Evolutionary conservation across 2,113 vertebrate species (phyloP), one percentile per base, ranked within the genome.

Genomic region (Thymallus thymallus): DNA sequence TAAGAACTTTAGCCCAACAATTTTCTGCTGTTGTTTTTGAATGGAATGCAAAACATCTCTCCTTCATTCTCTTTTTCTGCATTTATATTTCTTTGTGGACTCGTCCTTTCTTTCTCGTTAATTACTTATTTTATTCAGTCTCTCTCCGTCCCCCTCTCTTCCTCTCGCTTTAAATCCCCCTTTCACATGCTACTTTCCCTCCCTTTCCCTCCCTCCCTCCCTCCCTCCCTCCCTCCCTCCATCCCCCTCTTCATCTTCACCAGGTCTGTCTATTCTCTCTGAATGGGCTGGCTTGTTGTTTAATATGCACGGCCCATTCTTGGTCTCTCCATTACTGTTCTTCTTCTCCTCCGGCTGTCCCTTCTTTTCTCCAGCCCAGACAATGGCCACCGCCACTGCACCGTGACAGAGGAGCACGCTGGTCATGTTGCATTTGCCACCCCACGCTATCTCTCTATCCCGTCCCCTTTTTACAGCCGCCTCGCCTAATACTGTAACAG

Each of bases 361-460:
- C 88, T 41, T 41, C 92, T 82, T 90, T 93, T 91, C 89, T 90
- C 81, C 4, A 58, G 80, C 76, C 82, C 87, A 87, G 87, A 92
- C 94, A 94, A 92, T 84, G 90, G 86, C 86, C 86, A 18, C 14
- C 14, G 14, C 14, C 48, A 18, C 48, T 5, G 76, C 80, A 72
- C 62, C 71, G 82, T 86, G 84, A 89, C 79, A 84, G 91, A 76
- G 89, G 24, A 90, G 88, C 91, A 81, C 41, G 32, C 78, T 80
- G 85, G 90, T 94, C 90, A 81, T 87, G 90, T 94, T 92, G 90
- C 92, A 91, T 95, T 93, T 94, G 90, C 93, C 91, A 89, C 64
- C 22, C 29, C 22, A 87, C 84, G 92, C 94, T 91, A 94, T 91
- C 92, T 93, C 90, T 90, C 78, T 73, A 91, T 89, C 86, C 90